Evolutionary conservation across 2,888 invertebrate genomes (phyloP).

Genomic region (Meghimatium bilineatum): DNA sequence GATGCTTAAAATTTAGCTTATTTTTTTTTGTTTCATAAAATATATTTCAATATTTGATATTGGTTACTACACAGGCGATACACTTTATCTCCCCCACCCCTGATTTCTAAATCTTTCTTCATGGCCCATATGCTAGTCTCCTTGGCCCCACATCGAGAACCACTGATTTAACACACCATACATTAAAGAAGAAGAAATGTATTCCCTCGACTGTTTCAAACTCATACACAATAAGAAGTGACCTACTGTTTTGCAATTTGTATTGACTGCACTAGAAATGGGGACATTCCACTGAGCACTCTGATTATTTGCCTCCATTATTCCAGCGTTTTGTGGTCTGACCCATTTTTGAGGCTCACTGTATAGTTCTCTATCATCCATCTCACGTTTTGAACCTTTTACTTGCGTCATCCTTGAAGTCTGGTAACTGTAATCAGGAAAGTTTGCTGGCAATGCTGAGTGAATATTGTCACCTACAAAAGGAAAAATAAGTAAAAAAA

Average conservation of each 20-base stretch:
- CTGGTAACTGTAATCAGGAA: constrained; percentile 16
- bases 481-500: neutral
- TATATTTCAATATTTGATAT: too few species aligned
- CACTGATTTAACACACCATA: too few species aligned
- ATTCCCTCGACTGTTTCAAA: too few species aligned
- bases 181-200: too few species aligned
- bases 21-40: too few species aligned
- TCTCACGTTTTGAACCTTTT: constrained; percentile 1
- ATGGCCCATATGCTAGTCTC: too few species aligned
- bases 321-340: constrained; percentile 3
- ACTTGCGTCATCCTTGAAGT: neutral
- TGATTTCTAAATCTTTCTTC: too few species aligned
- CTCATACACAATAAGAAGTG: too few species aligned
- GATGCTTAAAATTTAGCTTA: too few species aligned
- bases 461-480: neutral
- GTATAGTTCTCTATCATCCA: constrained; percentile 7
- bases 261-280: neutral
- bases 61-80: too few species aligned
- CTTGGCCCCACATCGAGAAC: too few species aligned
- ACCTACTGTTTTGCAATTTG: constrained; percentile 24
- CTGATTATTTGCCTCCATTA: neutral
- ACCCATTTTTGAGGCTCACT: constrained; percentile 22
- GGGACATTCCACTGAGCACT: neutral
- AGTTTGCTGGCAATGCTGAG: constrained; percentile 12
- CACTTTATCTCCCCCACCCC: too few species aligned